Evolutionary conservation across 2,797 vertebrate species (phyloP).

Genomic region (Rhinogobio ventralis): DNA sequence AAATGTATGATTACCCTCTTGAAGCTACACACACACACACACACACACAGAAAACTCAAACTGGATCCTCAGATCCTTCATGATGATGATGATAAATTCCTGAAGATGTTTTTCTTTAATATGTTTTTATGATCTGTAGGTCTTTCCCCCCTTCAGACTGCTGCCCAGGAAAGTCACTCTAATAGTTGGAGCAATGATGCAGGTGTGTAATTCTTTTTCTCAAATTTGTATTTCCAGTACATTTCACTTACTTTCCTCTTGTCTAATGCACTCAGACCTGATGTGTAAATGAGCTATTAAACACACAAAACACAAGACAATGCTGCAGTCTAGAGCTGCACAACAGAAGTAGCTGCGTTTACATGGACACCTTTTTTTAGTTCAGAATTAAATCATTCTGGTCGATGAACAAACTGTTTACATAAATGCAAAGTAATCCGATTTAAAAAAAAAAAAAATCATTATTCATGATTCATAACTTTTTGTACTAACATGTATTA

Average conservation of each 20-base stretch:
- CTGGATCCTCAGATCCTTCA: background rate
- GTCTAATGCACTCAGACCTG: background rate
- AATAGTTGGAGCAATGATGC: conserved; percentile 90
- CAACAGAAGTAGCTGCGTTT: background rate
- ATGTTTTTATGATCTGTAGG: conserved; percentile 72
- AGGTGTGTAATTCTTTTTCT: conserved; percentile 76
- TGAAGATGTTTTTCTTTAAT: conserved; percentile 3
- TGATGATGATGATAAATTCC: background rate
- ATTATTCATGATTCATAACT: background rate
- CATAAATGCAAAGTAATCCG: background rate
- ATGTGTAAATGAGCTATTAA: background rate
- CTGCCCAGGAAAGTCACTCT: conserved; percentile 90
- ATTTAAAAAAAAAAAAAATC: background rate
- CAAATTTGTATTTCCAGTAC: background rate
- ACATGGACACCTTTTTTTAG: background rate
- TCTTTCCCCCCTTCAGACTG: conserved; percentile 93
- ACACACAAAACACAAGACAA: background rate
- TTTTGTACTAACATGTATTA: background rate
- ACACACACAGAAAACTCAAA: background rate
- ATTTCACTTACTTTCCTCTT: background rate
- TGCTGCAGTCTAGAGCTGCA: background rate
- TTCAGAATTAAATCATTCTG: background rate
- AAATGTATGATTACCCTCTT: background rate
- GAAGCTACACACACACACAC: background rate
- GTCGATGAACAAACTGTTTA: background rate